These are phyloP conservation scores for Gavia stellata DNA, from an alignment of 2,113 vertebrate genomes.

Conservation along the genomic window DNA sequence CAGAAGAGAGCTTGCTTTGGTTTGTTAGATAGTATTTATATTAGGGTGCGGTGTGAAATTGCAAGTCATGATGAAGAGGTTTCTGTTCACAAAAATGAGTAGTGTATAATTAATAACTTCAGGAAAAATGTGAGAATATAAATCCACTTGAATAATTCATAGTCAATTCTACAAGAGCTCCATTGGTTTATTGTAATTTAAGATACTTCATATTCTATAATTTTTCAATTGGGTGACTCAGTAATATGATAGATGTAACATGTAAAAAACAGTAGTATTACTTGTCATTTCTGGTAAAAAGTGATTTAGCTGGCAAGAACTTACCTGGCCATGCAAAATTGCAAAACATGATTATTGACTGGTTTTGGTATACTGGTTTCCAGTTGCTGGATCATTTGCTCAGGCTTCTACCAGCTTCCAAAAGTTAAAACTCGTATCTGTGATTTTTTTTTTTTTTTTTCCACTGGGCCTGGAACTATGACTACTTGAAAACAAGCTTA, in stretches of 20 bases:
- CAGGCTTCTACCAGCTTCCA: background rate
- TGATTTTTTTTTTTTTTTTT: too few species aligned
- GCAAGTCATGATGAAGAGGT: background rate
- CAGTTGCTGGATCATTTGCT: background rate
- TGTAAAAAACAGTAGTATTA: background rate
- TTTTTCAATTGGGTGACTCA: background rate
- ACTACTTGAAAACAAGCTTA: background rate
- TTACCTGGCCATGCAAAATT: background rate
- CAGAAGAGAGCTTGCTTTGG: background rate
- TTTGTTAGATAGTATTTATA: background rate
- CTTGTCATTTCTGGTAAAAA: background rate
- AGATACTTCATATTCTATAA: background rate
- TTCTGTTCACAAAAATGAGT: background rate
- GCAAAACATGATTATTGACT: too few species aligned
- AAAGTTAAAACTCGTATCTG: background rate
- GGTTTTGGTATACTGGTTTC: background rate
- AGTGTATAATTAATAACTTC: background rate
- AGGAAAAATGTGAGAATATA: background rate
- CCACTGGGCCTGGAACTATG: background rate
- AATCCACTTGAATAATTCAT: background rate
- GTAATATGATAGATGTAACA: background rate
- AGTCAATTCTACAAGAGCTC: background rate
- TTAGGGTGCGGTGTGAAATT: background rate
- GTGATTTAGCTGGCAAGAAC: background rate
- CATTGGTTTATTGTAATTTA: background rate